These are phyloP conservation scores for Aethina tumida DNA, from an alignment of 1,140 invertebrate species.

Conservation along the genomic window DNA sequence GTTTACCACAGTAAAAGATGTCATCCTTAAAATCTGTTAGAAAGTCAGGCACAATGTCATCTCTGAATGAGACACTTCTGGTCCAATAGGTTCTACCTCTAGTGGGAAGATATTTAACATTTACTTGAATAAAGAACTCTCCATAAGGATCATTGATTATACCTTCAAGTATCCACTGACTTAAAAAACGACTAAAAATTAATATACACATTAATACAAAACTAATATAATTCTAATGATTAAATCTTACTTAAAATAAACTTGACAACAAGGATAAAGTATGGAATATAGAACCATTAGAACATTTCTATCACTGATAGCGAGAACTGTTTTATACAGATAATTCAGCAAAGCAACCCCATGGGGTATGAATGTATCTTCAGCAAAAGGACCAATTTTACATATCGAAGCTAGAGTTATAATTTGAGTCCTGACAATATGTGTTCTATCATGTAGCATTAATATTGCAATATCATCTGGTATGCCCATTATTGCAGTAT, in stretches of 20 bases:
- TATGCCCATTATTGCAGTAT: slow-evolving; percentile 24
- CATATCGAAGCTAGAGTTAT: slow-evolving; percentile 27
- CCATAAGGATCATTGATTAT: slow-evolving; percentile 30
- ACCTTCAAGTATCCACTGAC: slow-evolving; percentile 34
- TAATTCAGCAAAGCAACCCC: slow-evolving; percentile 32
- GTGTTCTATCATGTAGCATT: slow-evolving; percentile 23
- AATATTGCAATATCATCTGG: slow-evolving; percentile 24
- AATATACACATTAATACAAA: slow-evolving; percentile 3
- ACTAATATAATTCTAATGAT: slow-evolving; percentile 7
- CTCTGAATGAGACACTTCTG: slow-evolving; percentile 22
- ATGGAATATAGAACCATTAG: slow-evolving; percentile 29
- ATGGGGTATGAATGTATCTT: slow-evolving; percentile 22
- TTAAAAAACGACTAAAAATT: slow-evolving; percentile 28
- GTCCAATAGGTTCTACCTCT: slow-evolving; percentile 34
- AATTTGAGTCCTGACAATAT: slow-evolving; percentile 25
- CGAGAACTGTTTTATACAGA: slow-evolving; percentile 29
- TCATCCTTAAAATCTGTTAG: slow-evolving; percentile 25
- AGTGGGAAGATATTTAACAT: slow-evolving; percentile 23
- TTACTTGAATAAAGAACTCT: slow-evolving; percentile 33
- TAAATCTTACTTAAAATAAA: slow-evolving; percentile 23
- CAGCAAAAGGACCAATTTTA: slow-evolving; percentile 25
- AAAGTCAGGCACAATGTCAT: slow-evolving; percentile 33
- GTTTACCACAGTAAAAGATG: slow-evolving; percentile 31
- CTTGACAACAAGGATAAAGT: slow-evolving; percentile 32
- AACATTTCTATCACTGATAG: slow-evolving; percentile 24